Evolutionary conservation across 1,140 invertebrate species (phyloP).

Genomic region (Acromyrmex heyeri): DNA sequence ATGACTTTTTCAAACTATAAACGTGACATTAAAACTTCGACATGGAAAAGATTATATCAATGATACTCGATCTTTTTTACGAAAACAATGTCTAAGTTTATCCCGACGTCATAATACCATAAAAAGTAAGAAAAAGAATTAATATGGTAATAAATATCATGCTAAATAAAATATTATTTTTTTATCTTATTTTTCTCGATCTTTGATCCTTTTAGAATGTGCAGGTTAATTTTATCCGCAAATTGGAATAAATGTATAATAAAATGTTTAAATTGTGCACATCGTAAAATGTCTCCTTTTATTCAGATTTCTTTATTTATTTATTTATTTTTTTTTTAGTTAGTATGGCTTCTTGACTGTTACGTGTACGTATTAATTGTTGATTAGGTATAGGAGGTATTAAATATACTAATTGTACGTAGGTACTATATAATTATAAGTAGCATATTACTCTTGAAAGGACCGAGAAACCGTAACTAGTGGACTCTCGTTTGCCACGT

Average conservation of each 20-base stretch:
- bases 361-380: constrained; percentile 1
- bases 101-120: background rate
- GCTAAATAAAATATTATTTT: background rate
- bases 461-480: background rate
- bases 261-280: background rate
- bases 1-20: background rate
- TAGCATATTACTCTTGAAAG: background rate
- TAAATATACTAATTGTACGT: background rate
- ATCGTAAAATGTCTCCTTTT: background rate
- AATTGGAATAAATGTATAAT: constrained; percentile 2
- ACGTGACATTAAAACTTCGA: background rate
- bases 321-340: too few species aligned
- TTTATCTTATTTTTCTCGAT: background rate
- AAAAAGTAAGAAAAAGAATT: too few species aligned
- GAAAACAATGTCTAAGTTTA: background rate
- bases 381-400: background rate
- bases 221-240: background rate
- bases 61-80: background rate
- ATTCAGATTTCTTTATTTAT: background rate
- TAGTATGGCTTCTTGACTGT: background rate
- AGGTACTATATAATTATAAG: too few species aligned
- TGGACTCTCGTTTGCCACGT: background rate
- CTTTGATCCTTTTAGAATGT: background rate
- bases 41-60: background rate
- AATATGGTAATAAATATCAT: background rate